Base-by-base conservation (phyloP, 2,888 invertebrate species). In the Pyrgus malvae region DNA sequence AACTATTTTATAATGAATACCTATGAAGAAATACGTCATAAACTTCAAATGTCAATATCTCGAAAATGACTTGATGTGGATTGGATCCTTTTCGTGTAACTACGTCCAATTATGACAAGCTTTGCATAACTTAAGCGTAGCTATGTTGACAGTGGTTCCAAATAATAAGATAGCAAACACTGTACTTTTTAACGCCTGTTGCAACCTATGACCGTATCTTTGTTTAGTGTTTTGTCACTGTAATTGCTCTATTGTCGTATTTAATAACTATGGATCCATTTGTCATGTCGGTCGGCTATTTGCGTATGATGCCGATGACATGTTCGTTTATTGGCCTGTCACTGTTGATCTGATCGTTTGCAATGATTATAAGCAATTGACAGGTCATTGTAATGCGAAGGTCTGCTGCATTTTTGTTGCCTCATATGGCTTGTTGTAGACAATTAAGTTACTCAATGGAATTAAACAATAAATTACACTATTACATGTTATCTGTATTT, bases 161-260 rank as follows among this genome's bases (percentile, higher is more conserved):
- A n/a, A n/a, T n/a, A n/a, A n/a, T n/a, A n/a, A n/a, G n/a, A n/a
- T n/a, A n/a, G n/a, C n/a, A n/a, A n/a, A n/a, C n/a, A n/a, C 31
- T 21, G 29, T 37, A 16, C 44, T 19, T 27, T 51, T 37, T 35
- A 21, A 21, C 29, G 17, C 16, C 14, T 40, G 23, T 27, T 23
- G 40, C 63, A 70, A 74, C 75, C 73, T 78, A 78, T 70, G 62
- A 58, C 57, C 61, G 65, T 67, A 72, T 74, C 77, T 76, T 78
- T 80, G 78, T 78, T 74, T 72, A 73, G 66, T 68, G 69, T 78
- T 75, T 76, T 76, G 69, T 76, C 73, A 70, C 69, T 66, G 61
- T 82, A 83, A 86, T 84, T 80, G 81, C 67, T 70, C 75, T 74
- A 83, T 83, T 85, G 83, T 80, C 68, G 65, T 72, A n/a, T 72